Evolutionary conservation across 2,113 vertebrate species (phyloP).

Genomic region (Chionomys nivalis): DNA sequence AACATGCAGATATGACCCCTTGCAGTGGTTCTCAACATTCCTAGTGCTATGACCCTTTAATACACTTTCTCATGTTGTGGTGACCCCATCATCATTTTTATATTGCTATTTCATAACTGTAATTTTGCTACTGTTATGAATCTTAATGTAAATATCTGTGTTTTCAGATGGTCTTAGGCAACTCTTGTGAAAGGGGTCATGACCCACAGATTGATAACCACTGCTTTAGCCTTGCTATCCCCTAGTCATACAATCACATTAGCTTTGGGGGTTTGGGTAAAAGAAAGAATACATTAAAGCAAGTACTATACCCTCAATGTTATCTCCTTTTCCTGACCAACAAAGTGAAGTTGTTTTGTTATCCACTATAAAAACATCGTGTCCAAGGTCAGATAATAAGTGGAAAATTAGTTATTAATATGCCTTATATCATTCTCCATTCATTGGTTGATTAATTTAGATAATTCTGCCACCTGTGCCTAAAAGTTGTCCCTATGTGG

Average conservation of each 20-base stretch:
- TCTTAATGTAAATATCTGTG: not conserved
- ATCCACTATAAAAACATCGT: not conserved
- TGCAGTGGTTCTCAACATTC: not conserved
- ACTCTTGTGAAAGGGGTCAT: not conserved
- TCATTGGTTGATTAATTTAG: not conserved
- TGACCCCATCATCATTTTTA: not conserved
- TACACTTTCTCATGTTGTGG: not conserved
- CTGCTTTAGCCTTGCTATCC: not conserved
- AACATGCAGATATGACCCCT: not conserved
- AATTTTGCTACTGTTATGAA: not conserved
- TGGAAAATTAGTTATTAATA: not conserved
- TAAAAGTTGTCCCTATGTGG: not conserved
- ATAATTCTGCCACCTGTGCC: not conserved
- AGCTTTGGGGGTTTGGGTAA: slow-evolving; percentile 19
- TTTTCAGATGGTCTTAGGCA: not conserved
- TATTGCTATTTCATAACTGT: not conserved
- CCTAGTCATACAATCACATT: not conserved
- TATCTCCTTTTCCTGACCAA: slow-evolving; percentile 32
- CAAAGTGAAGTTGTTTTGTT: not conserved
- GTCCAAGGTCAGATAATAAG: not conserved
- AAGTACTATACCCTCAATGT: not conserved
- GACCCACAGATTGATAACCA: not conserved
- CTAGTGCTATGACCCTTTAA: not conserved
- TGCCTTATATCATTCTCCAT: not conserved
- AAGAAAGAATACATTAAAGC: not conserved